Base-by-base conservation (phyloP, 1,140 invertebrate genomes). In the Drosophila malerkotliana region DNA sequence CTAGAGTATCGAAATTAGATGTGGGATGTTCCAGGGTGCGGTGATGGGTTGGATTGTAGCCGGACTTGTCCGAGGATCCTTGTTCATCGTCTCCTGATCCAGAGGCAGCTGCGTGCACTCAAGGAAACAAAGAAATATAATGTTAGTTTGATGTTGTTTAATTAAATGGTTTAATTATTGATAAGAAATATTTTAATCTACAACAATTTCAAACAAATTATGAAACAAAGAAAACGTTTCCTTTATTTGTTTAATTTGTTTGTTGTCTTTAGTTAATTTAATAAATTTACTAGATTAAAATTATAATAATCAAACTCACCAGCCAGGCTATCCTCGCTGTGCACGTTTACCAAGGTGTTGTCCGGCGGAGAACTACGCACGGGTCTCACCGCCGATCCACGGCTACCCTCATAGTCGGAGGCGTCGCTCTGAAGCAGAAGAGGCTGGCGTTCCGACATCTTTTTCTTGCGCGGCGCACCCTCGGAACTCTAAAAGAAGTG, bases 1-100 rank as follows among this genome's bases (percentile, higher is more conserved):
- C 94, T 90, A 96, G 93, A 0, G 96, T 96, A 79, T 97, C 96
- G 51, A 95, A 94, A 92, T 96, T 97, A n/a, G 95, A 96, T 8
- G 95, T 96, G 1, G 95, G 95, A 92, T 96, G 94, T 82, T 96
- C 95, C 66, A 96, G 82, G 52, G 94, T 93, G 75, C 95, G 92
- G 79, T 96, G 94, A 5, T 93, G 90, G 5, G 94, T 90, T 39
- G 95, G 95, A 91, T 95, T 93, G 77, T 94, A 95, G 51, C 93
- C 49, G 14, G 76, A 49, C 61, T 90, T 90, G 37, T 56, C 58
- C 34, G 28, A 37, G 0, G 59, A 61, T 6, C 72, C 67, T n/a
- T 64, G 61, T 41, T 89, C 75, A 6, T 80, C 77, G 24, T 67
- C 72, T 21, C 69, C 83, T 12, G 53, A 48, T 30, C 64, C 83